Conservation (phyloP, 2,888 invertebrate genomes). For the Schizotus pectinicornis region DNA sequence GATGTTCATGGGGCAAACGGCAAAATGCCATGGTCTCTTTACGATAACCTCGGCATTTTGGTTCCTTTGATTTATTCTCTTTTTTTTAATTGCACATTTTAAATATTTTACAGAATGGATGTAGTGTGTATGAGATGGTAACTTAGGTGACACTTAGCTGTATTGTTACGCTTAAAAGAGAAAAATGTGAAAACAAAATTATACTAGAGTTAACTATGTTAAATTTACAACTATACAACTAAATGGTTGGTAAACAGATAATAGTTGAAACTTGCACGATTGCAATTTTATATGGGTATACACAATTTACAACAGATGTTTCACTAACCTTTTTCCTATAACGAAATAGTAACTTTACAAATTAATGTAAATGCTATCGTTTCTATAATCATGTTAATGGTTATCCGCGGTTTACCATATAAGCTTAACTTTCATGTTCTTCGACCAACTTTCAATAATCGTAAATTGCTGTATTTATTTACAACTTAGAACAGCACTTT, state of each 20-base stretch:
- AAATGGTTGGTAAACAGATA: constrained; percentile 11
- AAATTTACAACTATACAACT: constrained; percentile 10
- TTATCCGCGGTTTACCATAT: too few relatives aligned
- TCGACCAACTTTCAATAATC: too few relatives aligned
- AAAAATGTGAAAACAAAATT: constrained; percentile 1
- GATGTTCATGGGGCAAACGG: neutral
- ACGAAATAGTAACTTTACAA: too few relatives aligned
- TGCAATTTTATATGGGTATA: neutral
- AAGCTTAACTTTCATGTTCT: too few relatives aligned
- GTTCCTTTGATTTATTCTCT: neutral
- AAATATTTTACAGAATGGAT: constrained; percentile 9
- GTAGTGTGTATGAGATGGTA: constrained; percentile 24
- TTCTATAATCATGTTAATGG: too few relatives aligned
- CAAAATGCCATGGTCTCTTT: too few relatives aligned
- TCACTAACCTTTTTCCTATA: too few relatives aligned
- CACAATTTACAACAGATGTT: too few relatives aligned
- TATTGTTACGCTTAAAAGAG: neutral
- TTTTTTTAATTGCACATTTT: neutral
- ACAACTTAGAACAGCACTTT: too few relatives aligned
- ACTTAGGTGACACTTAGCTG: constrained; percentile 21
- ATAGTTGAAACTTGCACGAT: neutral
- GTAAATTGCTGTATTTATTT: too few relatives aligned
- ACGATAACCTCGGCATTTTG: neutral
- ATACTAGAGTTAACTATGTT: neutral
- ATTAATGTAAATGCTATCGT: too few relatives aligned